Conservation (phyloP, 2,113 vertebrate genomes). For the Zapornia atra region DNA sequence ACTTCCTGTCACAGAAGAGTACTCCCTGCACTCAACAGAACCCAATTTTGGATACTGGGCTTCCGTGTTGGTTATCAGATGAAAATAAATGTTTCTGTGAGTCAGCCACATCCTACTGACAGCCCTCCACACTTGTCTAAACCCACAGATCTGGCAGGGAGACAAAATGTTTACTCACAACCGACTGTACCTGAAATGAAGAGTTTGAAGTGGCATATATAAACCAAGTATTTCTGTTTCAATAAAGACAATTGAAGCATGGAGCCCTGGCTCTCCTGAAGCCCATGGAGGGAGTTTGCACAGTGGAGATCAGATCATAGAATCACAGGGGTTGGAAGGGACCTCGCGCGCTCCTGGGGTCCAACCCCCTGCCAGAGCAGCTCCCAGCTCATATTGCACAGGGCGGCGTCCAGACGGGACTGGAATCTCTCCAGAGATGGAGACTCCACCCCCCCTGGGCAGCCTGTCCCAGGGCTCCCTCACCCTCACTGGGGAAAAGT, state of each 20-base stretch:
- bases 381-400: no score
- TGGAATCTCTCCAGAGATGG: no score
- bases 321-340: no score
- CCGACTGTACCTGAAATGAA: neutral
- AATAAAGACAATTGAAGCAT: neutral
- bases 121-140: neutral
- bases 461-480: no score
- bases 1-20: slow-evolving; percentile 12
- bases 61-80: neutral
- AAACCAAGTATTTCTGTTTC: neutral
- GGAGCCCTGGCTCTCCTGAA: neutral
- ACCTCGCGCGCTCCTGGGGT: no score
- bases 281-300: neutral
- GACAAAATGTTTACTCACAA: neutral
- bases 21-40: neutral
- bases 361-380: no score
- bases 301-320: neutral
- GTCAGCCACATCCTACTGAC: neutral
- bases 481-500: no score
- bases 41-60: neutral
- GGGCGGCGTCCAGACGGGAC: no score
- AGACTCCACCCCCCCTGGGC: no score
- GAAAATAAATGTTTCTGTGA: neutral
- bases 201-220: neutral
- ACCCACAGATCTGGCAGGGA: slow-evolving; percentile 15